Evolutionary conservation across 2,888 invertebrate genomes (phyloP).

Genomic region (Colostygia pectinataria): DNA sequence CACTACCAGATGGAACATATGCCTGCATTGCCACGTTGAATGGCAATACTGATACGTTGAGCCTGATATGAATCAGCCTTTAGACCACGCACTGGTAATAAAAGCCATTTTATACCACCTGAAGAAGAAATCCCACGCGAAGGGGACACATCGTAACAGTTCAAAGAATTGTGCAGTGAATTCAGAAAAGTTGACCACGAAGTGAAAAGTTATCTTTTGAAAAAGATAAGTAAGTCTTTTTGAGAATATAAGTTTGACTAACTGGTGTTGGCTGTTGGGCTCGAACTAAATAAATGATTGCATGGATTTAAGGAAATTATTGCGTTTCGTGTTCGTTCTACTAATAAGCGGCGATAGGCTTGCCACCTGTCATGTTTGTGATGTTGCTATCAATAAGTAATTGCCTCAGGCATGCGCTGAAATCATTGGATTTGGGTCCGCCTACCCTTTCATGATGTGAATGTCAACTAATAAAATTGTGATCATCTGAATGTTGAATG

Average conservation of each 20-base stretch:
- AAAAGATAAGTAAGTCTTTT: constrained; percentile 41
- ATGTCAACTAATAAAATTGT: background rate
- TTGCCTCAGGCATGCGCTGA: background rate
- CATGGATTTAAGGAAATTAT: constrained; percentile 1
- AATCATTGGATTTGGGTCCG: background rate
- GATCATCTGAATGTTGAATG: background rate
- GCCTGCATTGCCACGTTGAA: too few relatives aligned
- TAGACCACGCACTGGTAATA: too few relatives aligned
- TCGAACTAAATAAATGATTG: constrained; percentile 12
- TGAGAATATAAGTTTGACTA: constrained; percentile 31
- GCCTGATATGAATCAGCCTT: too few relatives aligned
- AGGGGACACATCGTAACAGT: background rate
- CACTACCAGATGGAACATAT: too few relatives aligned
- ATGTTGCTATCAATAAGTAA: too few relatives aligned
- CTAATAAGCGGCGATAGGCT: constrained; percentile 2
- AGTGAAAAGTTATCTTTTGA: constrained; percentile 24
- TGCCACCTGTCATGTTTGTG: background rate
- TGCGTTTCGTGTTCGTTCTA: background rate
- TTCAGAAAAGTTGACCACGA: constrained; percentile 19
- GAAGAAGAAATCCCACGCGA: too few relatives aligned
- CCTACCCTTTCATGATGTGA: too few relatives aligned
- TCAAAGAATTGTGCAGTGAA: constrained; percentile 24
- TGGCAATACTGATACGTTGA: too few relatives aligned
- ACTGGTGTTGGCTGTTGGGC: constrained; percentile 23
- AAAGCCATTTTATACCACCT: too few relatives aligned